A percentile compares a stretch with the other conserved stretches of the same genome.
Conservation (phyloP, 1,140 invertebrate species). For the Lithobius niger region DNA sequence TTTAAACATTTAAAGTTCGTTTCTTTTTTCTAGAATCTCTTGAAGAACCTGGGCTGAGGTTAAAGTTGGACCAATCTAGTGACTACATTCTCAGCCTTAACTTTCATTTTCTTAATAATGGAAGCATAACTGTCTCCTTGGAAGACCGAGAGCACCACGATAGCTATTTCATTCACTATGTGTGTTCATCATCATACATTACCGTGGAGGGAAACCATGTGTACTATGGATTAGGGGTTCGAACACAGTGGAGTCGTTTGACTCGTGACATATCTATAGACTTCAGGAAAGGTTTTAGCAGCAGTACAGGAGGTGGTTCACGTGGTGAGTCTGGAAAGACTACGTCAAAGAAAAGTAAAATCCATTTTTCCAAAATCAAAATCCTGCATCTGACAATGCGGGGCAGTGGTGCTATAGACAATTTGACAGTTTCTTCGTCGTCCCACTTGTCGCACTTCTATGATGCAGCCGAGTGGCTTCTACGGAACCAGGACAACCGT, state of each 20-base stretch:
- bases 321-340: constrained; percentile 18
- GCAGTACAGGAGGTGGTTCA: constrained; percentile 28
- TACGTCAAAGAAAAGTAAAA: constrained; percentile 18
- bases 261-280: constrained; percentile 82
- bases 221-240: constrained; percentile 69
- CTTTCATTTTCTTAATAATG: constrained; percentile 52
- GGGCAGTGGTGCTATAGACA: constrained; percentile 64
- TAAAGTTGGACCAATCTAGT: constrained; percentile 48
- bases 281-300: constrained; percentile 65
- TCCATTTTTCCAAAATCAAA: constrained; percentile 8
- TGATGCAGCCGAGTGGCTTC: constrained; percentile 85
- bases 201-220: constrained; percentile 58
- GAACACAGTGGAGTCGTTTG: constrained; percentile 58
- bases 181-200: constrained; percentile 55
- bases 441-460: constrained; percentile 82
- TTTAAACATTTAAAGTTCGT: not conserved
- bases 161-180: constrained; percentile 66
- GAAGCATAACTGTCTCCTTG: constrained; percentile 59
- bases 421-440: constrained; percentile 64
- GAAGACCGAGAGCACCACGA: constrained; percentile 63
- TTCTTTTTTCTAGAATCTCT: constrained; percentile 37
- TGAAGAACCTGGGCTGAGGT: constrained; percentile 46
- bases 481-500: constrained; percentile 64
- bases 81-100: constrained; percentile 53
- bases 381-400: constrained; percentile 47